A percentile compares a stretch with the other conserved stretches of the same genome.
phyloP scores from a whole-genome alignment of 2,113 vertebrate species.

The Crotalus horridus region DNA sequence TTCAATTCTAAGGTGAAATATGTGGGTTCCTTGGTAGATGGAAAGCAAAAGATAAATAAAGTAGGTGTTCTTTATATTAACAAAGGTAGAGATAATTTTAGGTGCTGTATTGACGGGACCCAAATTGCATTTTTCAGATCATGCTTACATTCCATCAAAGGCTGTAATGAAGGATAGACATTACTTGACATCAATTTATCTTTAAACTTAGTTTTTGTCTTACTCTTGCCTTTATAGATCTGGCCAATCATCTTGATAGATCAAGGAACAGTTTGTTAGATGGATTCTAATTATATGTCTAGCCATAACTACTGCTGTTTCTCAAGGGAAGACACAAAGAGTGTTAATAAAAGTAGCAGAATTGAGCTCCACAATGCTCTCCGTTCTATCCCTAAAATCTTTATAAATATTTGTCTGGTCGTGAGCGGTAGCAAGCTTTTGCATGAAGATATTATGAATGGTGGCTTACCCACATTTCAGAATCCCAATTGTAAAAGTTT shows the following conservation, averaged over 20 bases:
- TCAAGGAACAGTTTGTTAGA: not conserved
- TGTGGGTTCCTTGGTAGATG: not conserved
- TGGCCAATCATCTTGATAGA: not conserved
- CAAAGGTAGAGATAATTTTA: not conserved
- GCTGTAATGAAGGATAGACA: not conserved
- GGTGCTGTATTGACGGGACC: not conserved
- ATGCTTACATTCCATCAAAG: not conserved
- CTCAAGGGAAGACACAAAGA: not conserved
- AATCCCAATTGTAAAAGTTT: not conserved
- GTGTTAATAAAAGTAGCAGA: not conserved
- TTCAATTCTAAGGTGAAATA: not conserved
- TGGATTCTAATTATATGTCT: not conserved
- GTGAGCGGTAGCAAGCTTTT: not conserved
- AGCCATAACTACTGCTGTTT: not conserved
- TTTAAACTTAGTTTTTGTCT: not conserved
- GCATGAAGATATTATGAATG: not conserved
- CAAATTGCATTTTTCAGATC: not conserved
- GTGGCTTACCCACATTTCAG: not conserved
- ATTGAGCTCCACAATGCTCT: not conserved
- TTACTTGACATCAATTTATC: not conserved
- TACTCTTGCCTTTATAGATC: not conserved
- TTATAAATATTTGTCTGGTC: not conserved
- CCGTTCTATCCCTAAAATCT: not conserved
- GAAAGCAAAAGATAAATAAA: not conserved
- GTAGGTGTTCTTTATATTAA: not conserved